Evolutionary conservation across 2,888 invertebrate genomes (phyloP), one percentile per base, ranked within the genome.

Genomic region (Oligia fasciuncula): DNA sequence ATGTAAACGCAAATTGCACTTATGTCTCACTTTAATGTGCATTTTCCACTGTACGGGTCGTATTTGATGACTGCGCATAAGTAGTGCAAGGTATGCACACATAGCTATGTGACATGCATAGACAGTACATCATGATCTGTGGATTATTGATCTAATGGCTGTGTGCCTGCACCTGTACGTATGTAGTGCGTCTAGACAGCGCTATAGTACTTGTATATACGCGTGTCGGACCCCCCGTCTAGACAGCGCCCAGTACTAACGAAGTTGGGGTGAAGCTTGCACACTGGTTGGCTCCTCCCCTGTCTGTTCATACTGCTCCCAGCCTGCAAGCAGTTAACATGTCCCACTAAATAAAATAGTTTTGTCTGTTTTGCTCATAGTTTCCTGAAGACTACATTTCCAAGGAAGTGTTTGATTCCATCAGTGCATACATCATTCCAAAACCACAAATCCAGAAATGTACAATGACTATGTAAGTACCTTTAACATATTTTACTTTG

Each of bases 381-480:
- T 98, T 98, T 79, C 99, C 99, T 11, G 98, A 98, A 91, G 98
- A 99, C 92, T 99, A 98, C 93, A 98, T 99, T 71, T 98, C 98
- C 0, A 99, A 99, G 94, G 99, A 99, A 91, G 97, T 98, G 40
- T 99, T 99, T 97, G 99, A 99, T 97, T 98, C 98, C 80, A 98
- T 99, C 79, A 99, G 98, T 93, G 98, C 98, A 46, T 99, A 99
- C 93, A 99, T 99, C 86, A 99, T 99, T 92, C 99, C 99, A 6
- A 99, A 99, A 95, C 98, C 98, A 51, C 99, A 99, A 92, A 97
- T 99, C 60, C 98, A 99, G 92, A 97, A 98, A 88, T 98, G 99
- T 92, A 98, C 98, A 14, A 98, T 99, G 93, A 99, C 99, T 13
- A 98, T 99, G 97, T 99, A 97, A 97, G 98, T 97, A 82, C 2